Percentiles rank a stretch among this genome's conserved stretches.
phyloP scores from a whole-genome alignment of 2,113 vertebrate genomes.

The Suricata suricatta region DNA sequence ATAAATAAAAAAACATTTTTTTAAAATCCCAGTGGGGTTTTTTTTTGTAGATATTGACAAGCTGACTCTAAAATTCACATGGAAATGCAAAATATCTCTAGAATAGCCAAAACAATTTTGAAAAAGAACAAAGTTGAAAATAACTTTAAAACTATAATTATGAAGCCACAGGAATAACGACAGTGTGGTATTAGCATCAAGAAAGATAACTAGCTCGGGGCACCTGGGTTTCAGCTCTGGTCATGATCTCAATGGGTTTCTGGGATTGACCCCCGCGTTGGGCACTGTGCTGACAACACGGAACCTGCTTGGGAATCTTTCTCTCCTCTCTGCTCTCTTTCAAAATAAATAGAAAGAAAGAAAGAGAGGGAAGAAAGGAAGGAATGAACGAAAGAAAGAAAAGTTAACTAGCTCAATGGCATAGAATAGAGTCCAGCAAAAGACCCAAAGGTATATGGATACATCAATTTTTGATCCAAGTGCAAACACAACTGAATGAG shows the following conservation, averaged over 20 bases:
- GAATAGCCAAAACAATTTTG: background rate
- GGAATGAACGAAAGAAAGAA: background rate
- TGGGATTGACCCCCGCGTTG: no score
- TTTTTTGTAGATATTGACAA: background rate
- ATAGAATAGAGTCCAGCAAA: background rate
- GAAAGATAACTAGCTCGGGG: background rate
- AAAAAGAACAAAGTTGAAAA: conserved; percentile 3
- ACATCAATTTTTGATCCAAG: background rate
- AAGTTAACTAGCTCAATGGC: background rate
- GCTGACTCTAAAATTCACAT: background rate
- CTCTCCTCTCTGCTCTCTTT: no score
- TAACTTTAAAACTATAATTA: background rate
- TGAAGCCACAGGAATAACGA: background rate
- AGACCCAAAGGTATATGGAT: background rate
- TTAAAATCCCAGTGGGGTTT: background rate
- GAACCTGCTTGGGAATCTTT: no score
- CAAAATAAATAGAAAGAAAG: no score
- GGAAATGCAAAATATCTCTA: background rate
- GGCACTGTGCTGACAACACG: no score
- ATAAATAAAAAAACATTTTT: no score
- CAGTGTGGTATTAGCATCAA: background rate
- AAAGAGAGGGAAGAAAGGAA: no score
- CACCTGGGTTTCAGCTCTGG: no score
- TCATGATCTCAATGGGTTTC: no score
- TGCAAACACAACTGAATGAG: background rate